Evolutionary conservation across 2,797 vertebrate genomes (phyloP).

Genomic region (Melanotaenia maccullochi): DNA sequence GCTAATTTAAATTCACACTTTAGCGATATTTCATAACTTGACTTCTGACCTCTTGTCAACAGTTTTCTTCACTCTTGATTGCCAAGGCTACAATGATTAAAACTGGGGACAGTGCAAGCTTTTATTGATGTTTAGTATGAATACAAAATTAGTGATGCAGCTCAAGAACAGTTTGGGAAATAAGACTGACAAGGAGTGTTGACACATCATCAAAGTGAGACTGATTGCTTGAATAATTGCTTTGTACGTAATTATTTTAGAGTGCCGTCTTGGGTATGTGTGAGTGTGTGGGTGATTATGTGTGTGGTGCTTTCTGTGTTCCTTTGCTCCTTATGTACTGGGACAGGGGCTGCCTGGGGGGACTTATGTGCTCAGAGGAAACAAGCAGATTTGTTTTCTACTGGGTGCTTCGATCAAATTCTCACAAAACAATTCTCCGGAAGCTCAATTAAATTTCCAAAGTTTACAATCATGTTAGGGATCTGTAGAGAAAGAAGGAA

Average conservation of each 20-base stretch:
- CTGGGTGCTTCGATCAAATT: slow-evolving; percentile 70
- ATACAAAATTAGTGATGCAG: slow-evolving; percentile 70
- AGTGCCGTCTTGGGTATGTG: slow-evolving; percentile 64
- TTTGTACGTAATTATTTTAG: slow-evolving; percentile 81
- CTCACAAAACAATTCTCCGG: slow-evolving; percentile 63
- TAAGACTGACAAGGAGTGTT: slow-evolving; percentile 75
- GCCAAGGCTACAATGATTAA: slow-evolving; percentile 56
- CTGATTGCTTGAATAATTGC: slow-evolving; percentile 82
- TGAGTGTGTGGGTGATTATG: slow-evolving; percentile 61
- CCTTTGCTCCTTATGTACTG: slow-evolving; percentile 22
- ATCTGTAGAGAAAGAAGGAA: slow-evolving; percentile 57
- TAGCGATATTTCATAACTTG: slow-evolving; percentile 64
- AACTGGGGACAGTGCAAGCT: slow-evolving; percentile 57
- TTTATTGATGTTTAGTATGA: slow-evolving; percentile 62
- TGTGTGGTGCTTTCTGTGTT: slow-evolving; percentile 54
- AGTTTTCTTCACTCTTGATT: slow-evolving; percentile 54
- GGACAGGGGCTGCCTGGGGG: slow-evolving; percentile 28
- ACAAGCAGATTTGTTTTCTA: slow-evolving; percentile 59
- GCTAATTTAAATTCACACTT: slow-evolving; percentile 65
- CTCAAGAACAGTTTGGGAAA: slow-evolving; percentile 76
- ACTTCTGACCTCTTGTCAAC: slow-evolving; percentile 71
- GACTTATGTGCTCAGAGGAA: slow-evolving; percentile 49
- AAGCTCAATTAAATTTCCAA: slow-evolving; percentile 76
- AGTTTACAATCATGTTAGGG: slow-evolving; percentile 79
- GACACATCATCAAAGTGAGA: slow-evolving; percentile 81